Percentiles rank a stretch among this genome's conserved stretches.
phyloP scores from a whole-genome alignment of 2,797 vertebrate species.

The Meriones psammophilus region DNA sequence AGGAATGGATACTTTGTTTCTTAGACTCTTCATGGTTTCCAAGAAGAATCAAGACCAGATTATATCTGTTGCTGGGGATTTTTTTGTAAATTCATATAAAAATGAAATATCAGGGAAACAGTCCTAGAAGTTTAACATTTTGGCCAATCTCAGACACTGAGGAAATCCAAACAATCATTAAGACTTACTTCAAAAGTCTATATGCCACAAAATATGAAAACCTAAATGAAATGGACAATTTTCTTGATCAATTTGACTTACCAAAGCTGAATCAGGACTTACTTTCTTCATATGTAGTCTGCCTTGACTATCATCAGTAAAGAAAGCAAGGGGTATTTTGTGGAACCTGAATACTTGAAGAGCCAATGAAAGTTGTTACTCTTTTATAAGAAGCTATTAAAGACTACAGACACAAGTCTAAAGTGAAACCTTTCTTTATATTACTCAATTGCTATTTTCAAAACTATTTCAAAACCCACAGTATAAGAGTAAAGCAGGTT shows the following conservation, averaged over 20 bases:
- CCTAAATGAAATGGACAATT: no score
- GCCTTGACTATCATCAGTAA: neutral
- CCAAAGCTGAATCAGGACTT: neutral
- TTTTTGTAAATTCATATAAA: neutral
- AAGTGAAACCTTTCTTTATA: slow-evolving; percentile 17
- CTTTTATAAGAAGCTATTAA: neutral
- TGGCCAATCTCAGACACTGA: neutral
- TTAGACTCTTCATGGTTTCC: neutral
- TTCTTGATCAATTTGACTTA: no score
- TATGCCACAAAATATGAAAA: no score
- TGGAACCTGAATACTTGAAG: no score
- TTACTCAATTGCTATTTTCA: neutral
- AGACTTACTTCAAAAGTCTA: no score
- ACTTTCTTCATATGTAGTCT: neutral
- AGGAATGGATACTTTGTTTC: neutral
- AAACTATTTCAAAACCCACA: neutral
- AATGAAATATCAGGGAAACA: neutral
- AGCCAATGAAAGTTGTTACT: neutral
- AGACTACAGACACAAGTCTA: neutral
- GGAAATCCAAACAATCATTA: no score
- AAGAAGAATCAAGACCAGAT: neutral
- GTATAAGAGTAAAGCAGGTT: neutral
- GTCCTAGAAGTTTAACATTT: neutral
- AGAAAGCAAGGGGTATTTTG: neutral
- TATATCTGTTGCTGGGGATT: neutral